Conservation (phyloP, 2,113 vertebrate species). For the Arothron firmamentum region DNA sequence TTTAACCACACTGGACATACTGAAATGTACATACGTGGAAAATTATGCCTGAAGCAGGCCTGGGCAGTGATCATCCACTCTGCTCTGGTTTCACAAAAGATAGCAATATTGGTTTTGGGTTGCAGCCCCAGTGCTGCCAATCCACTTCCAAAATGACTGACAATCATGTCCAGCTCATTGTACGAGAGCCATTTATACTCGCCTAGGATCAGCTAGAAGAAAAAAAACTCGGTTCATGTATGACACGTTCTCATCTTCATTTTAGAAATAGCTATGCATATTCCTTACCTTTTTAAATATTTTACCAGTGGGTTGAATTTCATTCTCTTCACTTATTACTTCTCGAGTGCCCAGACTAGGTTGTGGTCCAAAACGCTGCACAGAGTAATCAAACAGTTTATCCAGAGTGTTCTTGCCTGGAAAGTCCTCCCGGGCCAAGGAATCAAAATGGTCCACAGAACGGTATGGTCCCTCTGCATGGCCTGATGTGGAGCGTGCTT, state of each 20-base stretch:
- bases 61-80: conserved; percentile 96
- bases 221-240: conserved; percentile 10
- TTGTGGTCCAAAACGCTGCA: conserved; percentile 79
- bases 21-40: conserved; percentile 80
- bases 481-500: conserved; percentile 84
- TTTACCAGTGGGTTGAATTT: conserved; percentile 91
- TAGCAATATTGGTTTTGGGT: conserved; percentile 84
- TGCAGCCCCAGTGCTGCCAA: conserved; percentile 82
- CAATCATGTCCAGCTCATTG: conserved; percentile 76
- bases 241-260: neutral
- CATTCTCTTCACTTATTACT: conserved; percentile 87
- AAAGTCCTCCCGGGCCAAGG: conserved; percentile 84
- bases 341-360: conserved; percentile 90
- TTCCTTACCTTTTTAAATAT: conserved; percentile 93
- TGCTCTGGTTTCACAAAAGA: conserved; percentile 94
- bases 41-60: conserved; percentile 92
- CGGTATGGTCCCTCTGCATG: conserved; percentile 87
- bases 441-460: conserved; percentile 82
- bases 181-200: conserved; percentile 90
- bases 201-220: conserved; percentile 85
- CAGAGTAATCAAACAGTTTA: conserved; percentile 86
- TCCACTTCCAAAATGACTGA: conserved; percentile 81
- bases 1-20: neutral
- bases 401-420: conserved; percentile 89
- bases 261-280: neutral